Base-by-base conservation (phyloP, 2,113 vertebrate species). In the Lophius piscatorius region DNA sequence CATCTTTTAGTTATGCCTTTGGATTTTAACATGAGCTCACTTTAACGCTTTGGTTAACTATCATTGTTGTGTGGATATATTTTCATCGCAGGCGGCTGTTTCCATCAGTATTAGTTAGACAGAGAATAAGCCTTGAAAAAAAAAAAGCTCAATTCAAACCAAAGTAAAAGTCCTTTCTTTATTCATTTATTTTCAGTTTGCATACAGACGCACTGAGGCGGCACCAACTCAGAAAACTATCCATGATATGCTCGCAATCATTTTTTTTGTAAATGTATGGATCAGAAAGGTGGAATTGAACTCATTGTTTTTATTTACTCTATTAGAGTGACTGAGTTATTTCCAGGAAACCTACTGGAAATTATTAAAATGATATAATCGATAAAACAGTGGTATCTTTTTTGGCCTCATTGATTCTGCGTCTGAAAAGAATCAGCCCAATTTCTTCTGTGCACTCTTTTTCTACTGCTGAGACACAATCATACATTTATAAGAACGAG, bases 111-210 rank as follows among this genome's bases (percentile, higher is more conserved):
- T 38, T 35, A 26, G 23, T 17, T 21, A 20, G n/a, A 23, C 17
- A 1, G 21, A 42, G 21, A 24, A 44, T 2, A 16, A 2, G 28
- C 38, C 20, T 42, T 68, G 22, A 40, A 36, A 31, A 33, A 36
- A 31, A 33, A 47, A 35, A 48, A 46, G 3, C 47, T 40, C 36
- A 11, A 20, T 6, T 52, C 21, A 63, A 44, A 34, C 33, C 11
- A n/a, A 51, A 49, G 14, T 26, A 24, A 23, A 56, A 23, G 8
- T 59, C 44, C 28, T 45, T 45, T 49, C 4, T 35, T 26, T 34
- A 31, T 39, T 40, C 9, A 31, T 57, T 49, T 21, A 2, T 20
- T 38, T 28, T 46, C 36, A 45, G 49, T 55, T 55, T 55, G 29
- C 21, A 47, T 12, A 7, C 38, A 20, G 63, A 10, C 12, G 9